Conservation (phyloP, 1,140 invertebrate genomes). For the Bombus sylvicola region DNA sequence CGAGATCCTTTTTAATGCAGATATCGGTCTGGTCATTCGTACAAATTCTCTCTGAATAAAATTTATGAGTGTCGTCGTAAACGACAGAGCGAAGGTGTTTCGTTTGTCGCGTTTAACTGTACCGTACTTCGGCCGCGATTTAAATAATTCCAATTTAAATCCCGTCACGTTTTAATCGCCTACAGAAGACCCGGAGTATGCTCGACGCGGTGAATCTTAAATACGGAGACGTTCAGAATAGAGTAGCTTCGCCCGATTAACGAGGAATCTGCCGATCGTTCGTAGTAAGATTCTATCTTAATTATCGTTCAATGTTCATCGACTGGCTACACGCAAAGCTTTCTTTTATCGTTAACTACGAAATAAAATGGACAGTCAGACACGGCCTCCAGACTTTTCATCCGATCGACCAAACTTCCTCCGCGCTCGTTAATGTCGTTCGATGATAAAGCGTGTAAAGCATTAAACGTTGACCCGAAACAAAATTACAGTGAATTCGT, state of each 20-base stretch:
- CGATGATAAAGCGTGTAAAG: not conserved
- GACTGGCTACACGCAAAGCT: conserved; percentile 39
- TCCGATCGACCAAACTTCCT: conserved; percentile 45
- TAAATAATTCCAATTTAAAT: conserved; percentile 54
- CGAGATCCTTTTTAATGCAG: not conserved
- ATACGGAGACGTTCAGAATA: not conserved
- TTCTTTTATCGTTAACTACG: conserved; percentile 45
- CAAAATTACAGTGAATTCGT: not conserved
- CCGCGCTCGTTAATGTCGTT: conserved; percentile 36
- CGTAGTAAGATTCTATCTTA: conserved; percentile 51
- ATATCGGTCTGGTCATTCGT: not conserved
- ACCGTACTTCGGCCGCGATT: not conserved
- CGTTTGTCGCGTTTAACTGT: not conserved
- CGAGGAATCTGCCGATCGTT: conserved; percentile 44
- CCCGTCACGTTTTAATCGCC: conserved; percentile 29
- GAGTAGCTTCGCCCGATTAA: conserved; percentile 39
- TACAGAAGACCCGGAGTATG: not conserved
- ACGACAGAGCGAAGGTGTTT: not conserved
- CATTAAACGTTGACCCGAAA: not conserved
- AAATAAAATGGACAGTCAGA: conserved; percentile 47
- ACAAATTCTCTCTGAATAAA: not conserved
- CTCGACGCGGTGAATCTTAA: conserved; percentile 11
- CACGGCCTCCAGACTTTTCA: conserved; percentile 28
- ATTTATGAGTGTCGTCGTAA: not conserved
- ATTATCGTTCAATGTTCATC: conserved; percentile 45